A percentile compares a stretch with the other conserved stretches of the same genome.
phyloP scores from a whole-genome alignment of 2,888 invertebrate genomes.

The Idaea aversata region DNA sequence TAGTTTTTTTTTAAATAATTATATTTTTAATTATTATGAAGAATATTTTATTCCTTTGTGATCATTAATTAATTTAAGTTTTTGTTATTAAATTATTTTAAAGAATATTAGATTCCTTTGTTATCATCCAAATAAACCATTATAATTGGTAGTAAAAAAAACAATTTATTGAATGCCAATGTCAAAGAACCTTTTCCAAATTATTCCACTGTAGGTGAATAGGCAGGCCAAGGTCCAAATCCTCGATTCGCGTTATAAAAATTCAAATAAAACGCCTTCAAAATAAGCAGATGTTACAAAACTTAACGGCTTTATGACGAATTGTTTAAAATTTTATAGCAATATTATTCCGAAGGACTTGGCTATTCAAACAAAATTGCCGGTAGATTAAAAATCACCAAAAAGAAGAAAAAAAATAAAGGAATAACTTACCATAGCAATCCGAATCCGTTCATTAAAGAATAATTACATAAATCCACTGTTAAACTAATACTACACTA shows the following conservation, averaged over 20 bases:
- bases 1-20: too few species aligned
- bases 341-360: constrained; percentile 18
- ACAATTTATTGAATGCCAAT: too few species aligned
- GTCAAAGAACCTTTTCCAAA: background rate
- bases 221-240: constrained; percentile 19
- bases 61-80: too few species aligned
- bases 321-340: constrained; percentile 23
- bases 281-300: constrained; percentile 28
- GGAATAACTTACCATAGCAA: constrained; percentile 69
- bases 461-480: constrained; percentile 40
- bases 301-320: constrained; percentile 22
- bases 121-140: too few species aligned
- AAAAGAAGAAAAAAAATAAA: constrained; percentile 16
- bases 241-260: constrained; percentile 10
- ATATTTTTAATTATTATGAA: too few species aligned
- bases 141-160: too few species aligned
- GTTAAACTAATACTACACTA: constrained; percentile 43
- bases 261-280: constrained; percentile 17
- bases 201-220: background rate
- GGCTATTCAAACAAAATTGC: constrained; percentile 19
- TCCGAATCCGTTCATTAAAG: constrained; percentile 77
- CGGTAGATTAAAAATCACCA: constrained; percentile 15
- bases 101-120: too few species aligned
- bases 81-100: too few species aligned
- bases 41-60: too few species aligned